Evolutionary conservation across 2,113 vertebrate genomes (phyloP), one percentile per base, ranked within the genome.

Genomic region (Heliornis fulica): DNA sequence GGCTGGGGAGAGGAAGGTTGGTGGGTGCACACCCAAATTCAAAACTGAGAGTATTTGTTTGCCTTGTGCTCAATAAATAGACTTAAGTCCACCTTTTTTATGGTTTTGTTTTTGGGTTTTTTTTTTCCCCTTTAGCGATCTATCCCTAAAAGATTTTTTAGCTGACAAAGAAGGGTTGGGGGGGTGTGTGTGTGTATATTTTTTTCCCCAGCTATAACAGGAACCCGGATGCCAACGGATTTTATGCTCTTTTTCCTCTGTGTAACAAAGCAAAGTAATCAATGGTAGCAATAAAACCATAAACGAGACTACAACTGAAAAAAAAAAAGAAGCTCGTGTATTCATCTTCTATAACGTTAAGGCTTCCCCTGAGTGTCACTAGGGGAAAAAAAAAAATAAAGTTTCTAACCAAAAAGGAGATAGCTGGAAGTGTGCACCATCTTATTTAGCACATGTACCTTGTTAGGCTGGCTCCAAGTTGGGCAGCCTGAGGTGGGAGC

Each of bases 181-280:
- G 68, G 34, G 87, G 76, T 43, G 41, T 22, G 89, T 86, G 95
- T 96, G 85, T 96, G 96, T 97, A 91, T 82, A 45, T 53, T n/a
- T 20, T 79, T 48, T 54, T 20, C 82, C 81, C 91, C 95, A 93
- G 94, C 96, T 97, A 96, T 93, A 96, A 98, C 96, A 97, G 97
- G 97, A 98, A 98, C 98, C 98, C 98, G 98, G 98, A 98, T 98
- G 98, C 98, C 96, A 93, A 78, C 4, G 93, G 97, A 98, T 98
- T 98, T 98, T 98, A 98, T 98, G 97, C 97, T 98, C 98, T 98
- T 98, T 98, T 98, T 98, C 98, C 98, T 98, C 98, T 98, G 97
- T 97, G 96, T 97, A 98, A 98, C 98, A 98, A 98, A 98, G 98
- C 98, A 81, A 98, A 98, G 97, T 97, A 98, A 97, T 98, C 98